phyloP scores from a whole-genome alignment of 2,888 invertebrate species.

The Brachyopa scutellaris region DNA sequence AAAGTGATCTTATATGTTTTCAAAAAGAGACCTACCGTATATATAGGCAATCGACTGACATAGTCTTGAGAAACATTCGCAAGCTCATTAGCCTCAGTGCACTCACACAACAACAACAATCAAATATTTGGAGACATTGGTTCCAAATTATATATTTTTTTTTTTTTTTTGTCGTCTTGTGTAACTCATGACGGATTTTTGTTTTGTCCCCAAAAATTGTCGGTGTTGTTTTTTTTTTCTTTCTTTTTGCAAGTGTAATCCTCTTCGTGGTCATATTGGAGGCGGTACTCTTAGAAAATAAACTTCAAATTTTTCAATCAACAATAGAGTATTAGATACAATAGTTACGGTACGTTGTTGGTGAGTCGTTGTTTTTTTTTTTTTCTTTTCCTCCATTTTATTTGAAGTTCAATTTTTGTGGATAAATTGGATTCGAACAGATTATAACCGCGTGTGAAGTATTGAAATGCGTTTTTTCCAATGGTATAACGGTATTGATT shows the following conservation, averaged over 20 bases:
- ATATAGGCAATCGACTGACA: slow-evolving; percentile 39
- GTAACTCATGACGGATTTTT: slow-evolving; percentile 42
- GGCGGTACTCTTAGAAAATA: slow-evolving; percentile 37
- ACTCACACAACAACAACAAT: slow-evolving; percentile 30
- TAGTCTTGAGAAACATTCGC: slow-evolving; percentile 41
- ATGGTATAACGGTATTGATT: slow-evolving; percentile 1
- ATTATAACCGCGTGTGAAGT: slow-evolving; percentile 18
- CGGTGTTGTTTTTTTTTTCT: not conserved
- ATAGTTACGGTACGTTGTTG: slow-evolving; percentile 29
- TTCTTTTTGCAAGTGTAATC: slow-evolving; percentile 47
- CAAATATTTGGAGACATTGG: slow-evolving; percentile 39
- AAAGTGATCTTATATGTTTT: slow-evolving; percentile 36
- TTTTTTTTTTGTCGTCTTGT: slow-evolving; percentile 46
- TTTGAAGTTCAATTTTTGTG: slow-evolving; percentile 52
- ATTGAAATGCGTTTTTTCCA: slow-evolving; percentile 15
- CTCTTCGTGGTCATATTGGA: slow-evolving; percentile 36
- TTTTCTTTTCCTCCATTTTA: slow-evolving; percentile 5
- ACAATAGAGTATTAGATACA: slow-evolving; percentile 28
- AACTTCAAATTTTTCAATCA: slow-evolving; percentile 35
- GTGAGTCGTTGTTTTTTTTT: not conserved
- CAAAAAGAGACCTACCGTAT: slow-evolving; percentile 29
- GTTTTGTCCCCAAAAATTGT: not conserved
- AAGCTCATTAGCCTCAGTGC: slow-evolving; percentile 32
- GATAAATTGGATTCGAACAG: slow-evolving; percentile 34
- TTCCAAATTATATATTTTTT: too few species aligned